phyloP scores from a whole-genome alignment of 1,140 invertebrate genomes.

The Schlechtendalia chinensis region DNA sequence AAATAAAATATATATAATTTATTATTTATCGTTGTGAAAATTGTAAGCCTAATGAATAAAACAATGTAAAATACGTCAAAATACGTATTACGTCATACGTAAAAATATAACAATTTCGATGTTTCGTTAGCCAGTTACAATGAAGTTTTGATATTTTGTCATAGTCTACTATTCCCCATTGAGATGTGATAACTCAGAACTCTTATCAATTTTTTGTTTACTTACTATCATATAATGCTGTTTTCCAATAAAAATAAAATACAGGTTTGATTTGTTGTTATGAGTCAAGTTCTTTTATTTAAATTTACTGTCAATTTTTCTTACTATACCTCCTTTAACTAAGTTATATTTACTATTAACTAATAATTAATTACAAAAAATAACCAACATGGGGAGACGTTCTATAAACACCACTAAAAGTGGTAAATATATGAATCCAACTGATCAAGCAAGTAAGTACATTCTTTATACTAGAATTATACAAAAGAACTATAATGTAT shows the following conservation, averaged over 20 bases:
- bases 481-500: too few relatives aligned
- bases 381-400: slow-evolving; percentile 79
- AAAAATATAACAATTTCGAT: too few relatives aligned
- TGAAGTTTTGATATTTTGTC: too few relatives aligned
- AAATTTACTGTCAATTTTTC: background rate
- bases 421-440: slow-evolving; percentile 99
- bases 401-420: slow-evolving; percentile 99
- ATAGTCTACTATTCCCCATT: too few relatives aligned
- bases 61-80: too few relatives aligned
- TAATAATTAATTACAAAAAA: background rate
- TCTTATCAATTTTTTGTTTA: slow-evolving; percentile 33
- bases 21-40: too few relatives aligned
- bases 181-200: slow-evolving; percentile 14
- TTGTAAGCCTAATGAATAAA: too few relatives aligned
- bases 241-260: too few relatives aligned
- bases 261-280: background rate
- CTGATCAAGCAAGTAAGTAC: slow-evolving; percentile 93
- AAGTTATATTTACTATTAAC: background rate
- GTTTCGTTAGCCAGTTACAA: too few relatives aligned
- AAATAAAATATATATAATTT: too few relatives aligned
- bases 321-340: background rate
- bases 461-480: slow-evolving; percentile 7
- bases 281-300: background rate
- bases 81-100: too few relatives aligned
- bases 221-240: background rate